Conservation (phyloP, 92 coral and sea anemone genomes). For the Umimayanthus chanpuru region DNA sequence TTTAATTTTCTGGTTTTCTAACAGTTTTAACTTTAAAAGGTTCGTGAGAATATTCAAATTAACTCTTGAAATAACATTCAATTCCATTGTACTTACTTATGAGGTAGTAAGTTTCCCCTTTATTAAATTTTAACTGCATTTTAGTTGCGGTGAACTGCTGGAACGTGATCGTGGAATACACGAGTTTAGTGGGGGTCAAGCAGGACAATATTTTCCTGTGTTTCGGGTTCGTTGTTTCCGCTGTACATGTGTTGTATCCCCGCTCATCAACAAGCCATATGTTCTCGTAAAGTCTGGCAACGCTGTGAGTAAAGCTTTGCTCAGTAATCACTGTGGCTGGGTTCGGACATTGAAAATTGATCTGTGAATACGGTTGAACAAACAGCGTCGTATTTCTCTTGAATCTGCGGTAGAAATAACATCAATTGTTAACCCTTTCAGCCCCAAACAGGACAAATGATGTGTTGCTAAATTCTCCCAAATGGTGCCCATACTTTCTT, state of each 20-base stretch:
- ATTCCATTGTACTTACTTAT: constrained; percentile 54
- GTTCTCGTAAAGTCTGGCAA: constrained; percentile 66
- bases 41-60: not conserved
- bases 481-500: too few species aligned
- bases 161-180: constrained; percentile 58
- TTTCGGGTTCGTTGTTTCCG: constrained; percentile 9
- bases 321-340: constrained; percentile 64
- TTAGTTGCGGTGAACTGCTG: constrained; percentile 69
- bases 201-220: constrained; percentile 60
- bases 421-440: not conserved
- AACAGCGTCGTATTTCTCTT: constrained; percentile 29
- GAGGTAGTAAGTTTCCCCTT: constrained; percentile 68
- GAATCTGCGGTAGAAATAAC: constrained; percentile 35
- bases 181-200: constrained; percentile 50
- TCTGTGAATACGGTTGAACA: constrained; percentile 46
- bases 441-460: too few species aligned
- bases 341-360: constrained; percentile 73
- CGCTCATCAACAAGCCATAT: constrained; percentile 75
- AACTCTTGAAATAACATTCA: not conserved
- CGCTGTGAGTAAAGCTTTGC: constrained; percentile 39
- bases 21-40: too few species aligned
- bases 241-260: constrained; percentile 67
- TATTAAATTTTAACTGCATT: constrained; percentile 49
- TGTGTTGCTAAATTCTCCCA: too few species aligned
- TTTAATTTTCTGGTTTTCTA: too few species aligned